Percentiles rank a stretch among this genome's conserved stretches.
These are phyloP conservation scores for Drosophila emarginata DNA, from an alignment of 2,888 invertebrate genomes.

Conservation along the genomic window DNA sequence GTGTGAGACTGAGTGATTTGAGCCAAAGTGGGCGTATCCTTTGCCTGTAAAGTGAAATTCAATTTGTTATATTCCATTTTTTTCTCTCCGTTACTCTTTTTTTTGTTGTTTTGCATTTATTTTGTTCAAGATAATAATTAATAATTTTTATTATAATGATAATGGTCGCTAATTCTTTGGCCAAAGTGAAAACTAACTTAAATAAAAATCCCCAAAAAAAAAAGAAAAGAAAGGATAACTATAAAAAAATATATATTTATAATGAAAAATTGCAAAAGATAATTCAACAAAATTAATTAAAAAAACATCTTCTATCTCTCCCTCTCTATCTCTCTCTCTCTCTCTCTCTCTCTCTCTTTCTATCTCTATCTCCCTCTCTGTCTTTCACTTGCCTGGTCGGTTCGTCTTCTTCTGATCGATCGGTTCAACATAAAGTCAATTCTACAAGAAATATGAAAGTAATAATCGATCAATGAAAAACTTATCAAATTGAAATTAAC, in stretches of 20 bases:
- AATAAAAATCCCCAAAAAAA: conserved; percentile 20
- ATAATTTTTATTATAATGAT: conserved; percentile 4
- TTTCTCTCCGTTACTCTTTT: conserved; percentile 12
- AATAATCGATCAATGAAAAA: background rate
- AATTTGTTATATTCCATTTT: background rate
- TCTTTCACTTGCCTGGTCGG: background rate
- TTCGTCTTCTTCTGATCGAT: background rate
- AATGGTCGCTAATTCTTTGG: conserved; percentile 2
- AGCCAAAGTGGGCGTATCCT: conserved; percentile 3
- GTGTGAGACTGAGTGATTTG: background rate
- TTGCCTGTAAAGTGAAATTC: background rate
- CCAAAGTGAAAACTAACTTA: conserved; percentile 51
- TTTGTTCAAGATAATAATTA: conserved; percentile 8
- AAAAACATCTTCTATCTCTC: background rate
- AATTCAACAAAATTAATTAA: conserved; percentile 7
- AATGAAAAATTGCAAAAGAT: background rate
- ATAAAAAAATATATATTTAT: too few relatives aligned
- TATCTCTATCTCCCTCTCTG: background rate
- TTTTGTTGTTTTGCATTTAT: conserved; percentile 15
- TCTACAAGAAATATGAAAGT: background rate
- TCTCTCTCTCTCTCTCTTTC: background rate
- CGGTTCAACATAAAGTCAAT: background rate
- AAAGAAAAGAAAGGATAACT: background rate
- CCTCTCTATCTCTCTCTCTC: background rate
- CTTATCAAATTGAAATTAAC: background rate